Evolutionary conservation across 2,113 vertebrate genomes (phyloP).

Genomic region (Rhabdomys dilectus): DNA sequence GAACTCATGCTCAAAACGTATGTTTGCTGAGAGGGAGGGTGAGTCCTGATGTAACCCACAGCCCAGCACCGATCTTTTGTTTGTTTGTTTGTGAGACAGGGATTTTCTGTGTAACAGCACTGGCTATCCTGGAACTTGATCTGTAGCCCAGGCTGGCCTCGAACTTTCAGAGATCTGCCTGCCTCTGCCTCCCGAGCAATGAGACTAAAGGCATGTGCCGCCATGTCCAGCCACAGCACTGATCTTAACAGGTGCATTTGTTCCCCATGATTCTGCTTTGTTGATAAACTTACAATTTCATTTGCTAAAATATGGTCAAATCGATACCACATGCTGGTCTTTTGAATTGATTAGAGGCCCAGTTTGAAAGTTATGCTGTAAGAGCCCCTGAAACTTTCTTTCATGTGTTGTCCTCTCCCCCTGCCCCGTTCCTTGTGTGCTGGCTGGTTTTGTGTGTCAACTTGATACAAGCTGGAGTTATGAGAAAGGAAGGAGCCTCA

Average conservation of each 20-base stretch:
- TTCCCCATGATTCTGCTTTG: neutral
- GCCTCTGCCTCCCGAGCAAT: neutral
- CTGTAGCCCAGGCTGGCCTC: neutral
- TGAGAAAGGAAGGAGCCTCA: no score
- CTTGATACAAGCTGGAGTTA: no score
- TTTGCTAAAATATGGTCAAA: constrained; percentile 9
- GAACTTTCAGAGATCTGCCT: neutral
- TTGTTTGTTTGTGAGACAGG: neutral
- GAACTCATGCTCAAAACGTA: neutral
- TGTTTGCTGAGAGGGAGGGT: neutral
- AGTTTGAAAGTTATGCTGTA: neutral
- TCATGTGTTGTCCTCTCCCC: neutral
- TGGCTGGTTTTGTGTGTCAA: no score
- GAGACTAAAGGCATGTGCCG: neutral
- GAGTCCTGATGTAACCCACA: neutral
- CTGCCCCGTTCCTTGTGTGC: no score
- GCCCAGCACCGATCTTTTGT: neutral
- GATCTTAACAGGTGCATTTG: neutral
- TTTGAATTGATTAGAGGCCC: neutral
- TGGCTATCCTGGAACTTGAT: neutral
- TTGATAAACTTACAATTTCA: neutral
- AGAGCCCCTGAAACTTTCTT: neutral
- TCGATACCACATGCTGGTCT: neutral
- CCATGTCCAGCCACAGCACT: neutral
- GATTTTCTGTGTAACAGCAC: neutral